These are phyloP conservation scores for Apaloderma vittatum DNA, from an alignment of 2,113 vertebrate genomes.

Conservation along the genomic window DNA sequence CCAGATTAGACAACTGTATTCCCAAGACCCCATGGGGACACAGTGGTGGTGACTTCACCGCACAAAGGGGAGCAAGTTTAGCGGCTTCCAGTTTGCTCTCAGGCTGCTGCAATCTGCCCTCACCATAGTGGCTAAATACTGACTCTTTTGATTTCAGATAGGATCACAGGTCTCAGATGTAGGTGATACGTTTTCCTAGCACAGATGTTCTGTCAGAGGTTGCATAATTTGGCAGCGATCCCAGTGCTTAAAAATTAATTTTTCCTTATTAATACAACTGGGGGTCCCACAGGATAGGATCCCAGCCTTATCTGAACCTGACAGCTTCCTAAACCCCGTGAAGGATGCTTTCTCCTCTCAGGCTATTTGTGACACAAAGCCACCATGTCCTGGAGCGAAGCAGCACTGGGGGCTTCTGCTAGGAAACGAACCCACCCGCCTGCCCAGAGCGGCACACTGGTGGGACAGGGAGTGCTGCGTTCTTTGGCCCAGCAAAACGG, in stretches of 20 bases:
- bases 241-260: constrained; percentile 90
- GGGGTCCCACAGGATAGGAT: constrained; percentile 82
- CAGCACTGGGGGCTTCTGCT: constrained; percentile 10
- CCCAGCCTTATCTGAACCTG: constrained; percentile 86
- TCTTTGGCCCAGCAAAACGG: background rate
- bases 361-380: constrained; percentile 70
- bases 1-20: constrained; percentile 54
- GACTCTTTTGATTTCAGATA: constrained; percentile 59
- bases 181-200: constrained; percentile 83
- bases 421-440: constrained; percentile 7
- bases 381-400: constrained; percentile 62
- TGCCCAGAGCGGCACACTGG: rapidly evolving
- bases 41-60: background rate
- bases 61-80: constrained; percentile 15
- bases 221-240: constrained; percentile 85
- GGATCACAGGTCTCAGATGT: constrained; percentile 74
- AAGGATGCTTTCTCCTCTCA: constrained; percentile 78
- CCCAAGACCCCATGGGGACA: background rate
- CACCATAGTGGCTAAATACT: constrained; percentile 36
- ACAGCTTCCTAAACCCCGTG: constrained; percentile 84
- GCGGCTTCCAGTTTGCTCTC: constrained; percentile 47
- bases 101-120: constrained; percentile 13
- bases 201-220: constrained; percentile 86
- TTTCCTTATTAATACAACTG: constrained; percentile 87
- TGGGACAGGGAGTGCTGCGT: background rate